These are phyloP conservation scores for Lypha dubia DNA, from an alignment of 2,888 invertebrate genomes.

Conservation along the genomic window DNA sequence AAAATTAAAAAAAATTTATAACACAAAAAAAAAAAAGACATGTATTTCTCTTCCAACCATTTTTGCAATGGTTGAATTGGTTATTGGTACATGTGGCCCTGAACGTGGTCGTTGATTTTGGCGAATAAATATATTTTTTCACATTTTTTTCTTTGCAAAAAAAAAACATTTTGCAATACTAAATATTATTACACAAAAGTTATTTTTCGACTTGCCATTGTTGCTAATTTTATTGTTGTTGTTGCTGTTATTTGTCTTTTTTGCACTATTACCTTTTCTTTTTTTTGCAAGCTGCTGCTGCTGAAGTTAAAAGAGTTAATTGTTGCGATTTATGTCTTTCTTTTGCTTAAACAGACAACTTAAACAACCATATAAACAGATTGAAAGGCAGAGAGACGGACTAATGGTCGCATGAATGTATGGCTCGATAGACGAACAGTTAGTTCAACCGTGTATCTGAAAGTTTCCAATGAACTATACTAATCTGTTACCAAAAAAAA, in stretches of 20 bases:
- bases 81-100: slow-evolving; percentile 75
- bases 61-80: slow-evolving; percentile 61
- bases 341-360: slow-evolving; percentile 1
- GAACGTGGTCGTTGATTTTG: slow-evolving; percentile 80
- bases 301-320: slow-evolving; percentile 37
- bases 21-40: not conserved
- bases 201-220: slow-evolving; percentile 33
- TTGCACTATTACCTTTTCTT: slow-evolving; percentile 76
- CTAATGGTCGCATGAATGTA: not conserved
- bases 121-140: slow-evolving; percentile 62
- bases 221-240: slow-evolving; percentile 25
- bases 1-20: slow-evolving; percentile 20
- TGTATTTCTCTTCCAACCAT: slow-evolving; percentile 32
- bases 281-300: slow-evolving; percentile 28
- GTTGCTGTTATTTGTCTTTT: slow-evolving; percentile 56
- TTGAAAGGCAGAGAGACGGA: not conserved
- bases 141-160: slow-evolving; percentile 38
- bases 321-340: slow-evolving; percentile 12
- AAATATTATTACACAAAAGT: slow-evolving; percentile 73
- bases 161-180: slow-evolving; percentile 75
- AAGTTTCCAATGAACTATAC: slow-evolving; percentile 68
- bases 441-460: slow-evolving; percentile 32
- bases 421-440: not conserved
- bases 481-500: slow-evolving; percentile 52
- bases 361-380: not conserved